Conservation (phyloP, 2,797 vertebrate genomes). For the Characodon lateralis region DNA sequence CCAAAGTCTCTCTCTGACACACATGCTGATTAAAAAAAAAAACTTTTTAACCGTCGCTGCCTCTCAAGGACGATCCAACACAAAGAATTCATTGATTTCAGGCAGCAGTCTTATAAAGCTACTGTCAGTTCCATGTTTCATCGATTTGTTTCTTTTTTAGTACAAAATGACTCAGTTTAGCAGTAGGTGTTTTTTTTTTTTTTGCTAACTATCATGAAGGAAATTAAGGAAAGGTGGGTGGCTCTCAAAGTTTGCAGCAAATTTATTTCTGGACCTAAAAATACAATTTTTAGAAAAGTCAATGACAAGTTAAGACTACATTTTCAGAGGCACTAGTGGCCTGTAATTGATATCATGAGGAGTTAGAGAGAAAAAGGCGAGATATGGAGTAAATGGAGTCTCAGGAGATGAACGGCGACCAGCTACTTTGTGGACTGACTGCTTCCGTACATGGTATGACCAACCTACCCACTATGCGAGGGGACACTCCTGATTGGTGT, state of each 20-base stretch:
- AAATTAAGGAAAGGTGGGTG: not conserved
- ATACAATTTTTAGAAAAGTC: not conserved
- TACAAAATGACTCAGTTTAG: constrained; percentile 21
- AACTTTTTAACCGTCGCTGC: constrained; percentile 75
- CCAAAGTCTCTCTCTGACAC: constrained; percentile 37
- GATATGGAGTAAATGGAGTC: not conserved
- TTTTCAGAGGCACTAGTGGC: too few relatives aligned
- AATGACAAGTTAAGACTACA: not conserved
- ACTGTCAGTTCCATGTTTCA: constrained; percentile 37
- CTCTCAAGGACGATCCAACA: constrained; percentile 76
- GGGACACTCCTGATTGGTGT: not conserved
- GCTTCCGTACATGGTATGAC: not conserved
- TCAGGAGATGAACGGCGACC: not conserved
- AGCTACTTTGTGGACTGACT: not conserved
- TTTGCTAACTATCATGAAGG: not conserved
- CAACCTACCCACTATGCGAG: not conserved
- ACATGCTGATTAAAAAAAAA: constrained; percentile 73
- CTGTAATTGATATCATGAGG: not conserved
- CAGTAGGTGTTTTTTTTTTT: not conserved
- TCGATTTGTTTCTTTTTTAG: constrained; percentile 40
- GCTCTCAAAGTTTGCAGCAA: not conserved
- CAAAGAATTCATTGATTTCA: constrained; percentile 74
- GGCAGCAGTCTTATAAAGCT: constrained; percentile 45
- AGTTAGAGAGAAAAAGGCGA: not conserved
- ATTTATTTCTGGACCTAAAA: not conserved